phyloP scores from a whole-genome alignment of 2,888 invertebrate species.

The Gortyna flavago region DNA sequence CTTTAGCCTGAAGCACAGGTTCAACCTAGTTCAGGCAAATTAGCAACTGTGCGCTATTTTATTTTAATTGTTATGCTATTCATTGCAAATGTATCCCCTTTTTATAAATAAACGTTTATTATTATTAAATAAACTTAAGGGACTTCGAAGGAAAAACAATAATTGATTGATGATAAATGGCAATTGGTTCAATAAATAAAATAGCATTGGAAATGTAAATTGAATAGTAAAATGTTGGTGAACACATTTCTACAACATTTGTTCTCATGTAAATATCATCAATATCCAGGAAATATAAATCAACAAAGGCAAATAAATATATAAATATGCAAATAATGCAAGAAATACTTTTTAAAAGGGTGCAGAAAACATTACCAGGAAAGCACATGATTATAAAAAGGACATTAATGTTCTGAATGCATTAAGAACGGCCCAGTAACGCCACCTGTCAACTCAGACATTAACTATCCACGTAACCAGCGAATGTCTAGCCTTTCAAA shows the following conservation, averaged over 20 bases:
- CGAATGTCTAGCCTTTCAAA: constrained; percentile 38
- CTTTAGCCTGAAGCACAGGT: too few species aligned
- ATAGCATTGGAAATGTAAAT: background rate
- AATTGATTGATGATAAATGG: background rate
- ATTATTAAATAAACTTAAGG: background rate
- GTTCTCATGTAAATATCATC: background rate
- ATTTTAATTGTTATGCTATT: too few species aligned
- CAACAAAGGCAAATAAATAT: background rate
- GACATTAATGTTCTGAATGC: constrained; percentile 12
- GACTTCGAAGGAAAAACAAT: background rate
- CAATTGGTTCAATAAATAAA: background rate
- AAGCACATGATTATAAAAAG: constrained; percentile 19
- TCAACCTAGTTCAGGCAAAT: too few species aligned
- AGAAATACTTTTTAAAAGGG: constrained; percentile 6
- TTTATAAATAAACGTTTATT: too few species aligned
- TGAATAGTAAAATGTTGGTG: too few species aligned
- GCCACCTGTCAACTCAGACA: constrained; percentile 39
- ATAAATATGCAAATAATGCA: constrained; percentile 11
- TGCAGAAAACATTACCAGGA: constrained; percentile 21
- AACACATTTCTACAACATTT: background rate
- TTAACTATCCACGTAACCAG: constrained; percentile 31
- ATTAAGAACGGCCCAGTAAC: constrained; percentile 38
- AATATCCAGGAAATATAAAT: background rate
- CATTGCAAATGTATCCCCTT: too few species aligned
- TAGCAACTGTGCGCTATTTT: too few species aligned